A percentile compares a stretch with the other conserved stretches of the same genome.
Evolutionary conservation across 2,113 vertebrate genomes (phyloP).

Genomic region (Diadophis punctatus): DNA sequence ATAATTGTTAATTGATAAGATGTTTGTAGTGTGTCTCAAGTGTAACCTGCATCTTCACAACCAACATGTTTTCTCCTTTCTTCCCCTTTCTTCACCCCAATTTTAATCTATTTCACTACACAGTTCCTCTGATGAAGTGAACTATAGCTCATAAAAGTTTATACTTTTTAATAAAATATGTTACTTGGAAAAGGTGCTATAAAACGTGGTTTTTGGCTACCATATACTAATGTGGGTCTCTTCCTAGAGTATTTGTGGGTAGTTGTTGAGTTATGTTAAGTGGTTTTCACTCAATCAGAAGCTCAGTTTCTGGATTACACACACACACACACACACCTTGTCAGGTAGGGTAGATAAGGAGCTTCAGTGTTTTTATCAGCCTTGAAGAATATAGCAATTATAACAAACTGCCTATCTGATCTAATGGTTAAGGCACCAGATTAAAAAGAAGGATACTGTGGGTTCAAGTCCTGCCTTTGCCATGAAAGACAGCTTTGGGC

Average conservation of each 20-base stretch:
- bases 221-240: background rate
- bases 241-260: background rate
- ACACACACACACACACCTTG: background rate
- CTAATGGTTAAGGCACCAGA: no score
- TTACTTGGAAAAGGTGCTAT: background rate
- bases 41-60: background rate
- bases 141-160: background rate
- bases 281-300: background rate
- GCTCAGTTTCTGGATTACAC: background rate
- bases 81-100: background rate
- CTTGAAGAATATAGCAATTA: background rate
- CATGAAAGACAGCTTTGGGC: no score
- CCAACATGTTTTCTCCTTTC: background rate
- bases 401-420: no score
- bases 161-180: background rate
- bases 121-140: background rate
- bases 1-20: background rate
- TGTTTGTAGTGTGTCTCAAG: background rate
- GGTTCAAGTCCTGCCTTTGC: no score
- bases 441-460: no score
- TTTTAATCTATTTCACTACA: background rate
- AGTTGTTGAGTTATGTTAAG: background rate
- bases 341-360: background rate
- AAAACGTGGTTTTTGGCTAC: background rate
- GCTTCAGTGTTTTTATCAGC: background rate